Conservation (phyloP, 2,113 vertebrate species). For the Chascanopsetta lugubris region DNA sequence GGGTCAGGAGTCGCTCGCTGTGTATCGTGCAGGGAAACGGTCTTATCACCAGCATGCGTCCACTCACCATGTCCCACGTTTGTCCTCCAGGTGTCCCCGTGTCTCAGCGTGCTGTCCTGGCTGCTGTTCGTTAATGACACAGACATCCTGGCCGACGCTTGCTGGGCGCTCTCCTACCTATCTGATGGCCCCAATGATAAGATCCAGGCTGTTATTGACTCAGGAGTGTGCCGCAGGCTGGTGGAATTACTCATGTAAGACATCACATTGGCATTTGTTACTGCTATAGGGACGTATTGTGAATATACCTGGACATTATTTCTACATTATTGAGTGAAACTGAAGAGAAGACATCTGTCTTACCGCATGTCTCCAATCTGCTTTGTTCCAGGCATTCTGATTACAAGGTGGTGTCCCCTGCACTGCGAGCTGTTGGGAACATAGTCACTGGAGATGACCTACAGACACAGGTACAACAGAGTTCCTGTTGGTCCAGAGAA, state of each 20-base stretch:
- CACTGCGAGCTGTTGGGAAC: constrained; percentile 94
- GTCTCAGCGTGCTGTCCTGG: constrained; percentile 96
- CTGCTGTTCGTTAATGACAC: constrained; percentile 96
- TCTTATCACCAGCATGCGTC: constrained; percentile 1
- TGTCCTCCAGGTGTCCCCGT: constrained; percentile 90
- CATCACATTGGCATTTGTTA: neutral
- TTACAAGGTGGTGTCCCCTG: constrained; percentile 98
- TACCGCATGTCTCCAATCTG: constrained; percentile 8
- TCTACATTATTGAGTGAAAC: too few species aligned
- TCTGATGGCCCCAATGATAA: constrained; percentile 98
- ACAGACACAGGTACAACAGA: constrained; percentile 90
- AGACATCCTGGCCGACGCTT: constrained; percentile 96
- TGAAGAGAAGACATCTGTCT: neutral
- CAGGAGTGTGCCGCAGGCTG: constrained; percentile 95
- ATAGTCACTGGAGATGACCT: constrained; percentile 98
- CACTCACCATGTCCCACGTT: constrained; percentile 14
- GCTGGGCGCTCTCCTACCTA: constrained; percentile 97
- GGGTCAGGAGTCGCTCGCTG: constrained; percentile 22
- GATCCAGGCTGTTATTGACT: constrained; percentile 98
- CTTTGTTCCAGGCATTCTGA: constrained; percentile 89
- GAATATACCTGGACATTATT: neutral
- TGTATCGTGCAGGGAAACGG: neutral
- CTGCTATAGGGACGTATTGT: neutral
- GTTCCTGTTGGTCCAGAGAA: too few species aligned
- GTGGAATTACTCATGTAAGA: constrained; percentile 96